Evolutionary conservation across 2,113 vertebrate species (phyloP).

Genomic region (Tympanuchus pallidicinctus): DNA sequence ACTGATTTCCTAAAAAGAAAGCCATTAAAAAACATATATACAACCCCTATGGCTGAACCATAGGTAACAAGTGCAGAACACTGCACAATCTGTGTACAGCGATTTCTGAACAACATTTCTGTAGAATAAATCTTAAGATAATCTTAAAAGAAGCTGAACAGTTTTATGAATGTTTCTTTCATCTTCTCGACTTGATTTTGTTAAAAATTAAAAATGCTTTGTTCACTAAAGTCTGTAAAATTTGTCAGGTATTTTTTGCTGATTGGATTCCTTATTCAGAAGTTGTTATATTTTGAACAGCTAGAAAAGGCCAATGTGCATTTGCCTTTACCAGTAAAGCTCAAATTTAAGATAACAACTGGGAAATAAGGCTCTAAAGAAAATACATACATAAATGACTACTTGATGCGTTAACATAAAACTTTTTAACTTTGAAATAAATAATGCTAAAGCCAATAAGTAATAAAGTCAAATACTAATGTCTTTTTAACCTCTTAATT

Average conservation of each 20-base stretch:
- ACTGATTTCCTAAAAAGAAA: neutral
- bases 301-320: neutral
- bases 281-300: neutral
- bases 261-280: neutral
- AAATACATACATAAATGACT: neutral
- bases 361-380: neutral
- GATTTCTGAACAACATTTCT: neutral
- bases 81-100: neutral
- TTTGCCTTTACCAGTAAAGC: neutral
- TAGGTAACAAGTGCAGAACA: neutral
- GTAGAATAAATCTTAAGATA: neutral
- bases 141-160: neutral
- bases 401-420: neutral
- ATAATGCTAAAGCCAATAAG: neutral
- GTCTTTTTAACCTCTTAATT: conserved; percentile 6
- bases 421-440: neutral
- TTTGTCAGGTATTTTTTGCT: neutral
- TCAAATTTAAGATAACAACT: neutral
- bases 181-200: neutral
- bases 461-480: neutral
- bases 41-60: neutral
- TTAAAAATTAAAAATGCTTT: neutral
- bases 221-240: neutral
- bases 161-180: neutral
- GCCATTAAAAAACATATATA: neutral